A percentile compares a stretch with the other conserved stretches of the same genome.
These are phyloP conservation scores for Mohoua ochrocephala DNA, from an alignment of 2,113 vertebrate species.

Conservation along the genomic window DNA sequence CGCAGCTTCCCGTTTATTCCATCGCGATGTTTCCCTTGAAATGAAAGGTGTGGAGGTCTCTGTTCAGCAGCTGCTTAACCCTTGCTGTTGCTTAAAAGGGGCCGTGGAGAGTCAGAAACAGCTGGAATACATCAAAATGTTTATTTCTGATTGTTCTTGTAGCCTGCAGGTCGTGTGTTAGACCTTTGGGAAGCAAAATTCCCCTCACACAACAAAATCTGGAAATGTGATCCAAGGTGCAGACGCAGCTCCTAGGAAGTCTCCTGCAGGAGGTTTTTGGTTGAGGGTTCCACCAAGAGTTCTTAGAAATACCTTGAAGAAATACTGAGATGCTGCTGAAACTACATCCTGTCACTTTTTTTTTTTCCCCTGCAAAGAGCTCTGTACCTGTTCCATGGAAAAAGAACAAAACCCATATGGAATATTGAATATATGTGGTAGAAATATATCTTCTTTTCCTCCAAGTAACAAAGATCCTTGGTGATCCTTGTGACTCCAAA, in stretches of 20 bases:
- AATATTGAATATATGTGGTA: too few relatives aligned
- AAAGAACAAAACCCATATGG: fast-evolving
- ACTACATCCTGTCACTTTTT: background rate
- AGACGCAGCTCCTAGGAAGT: background rate
- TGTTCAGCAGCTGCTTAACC: background rate
- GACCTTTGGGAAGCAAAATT: background rate
- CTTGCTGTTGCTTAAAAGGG: background rate
- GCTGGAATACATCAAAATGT: background rate
- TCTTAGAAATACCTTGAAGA: background rate
- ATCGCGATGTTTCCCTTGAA: background rate
- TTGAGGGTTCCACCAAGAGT: background rate
- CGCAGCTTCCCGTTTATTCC: background rate
- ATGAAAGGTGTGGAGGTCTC: background rate
- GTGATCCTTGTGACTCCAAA: background rate
- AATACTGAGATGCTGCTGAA: background rate
- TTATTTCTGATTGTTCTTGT: background rate
- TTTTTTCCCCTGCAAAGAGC: background rate
- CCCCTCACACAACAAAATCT: background rate
- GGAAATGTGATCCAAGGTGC: background rate
- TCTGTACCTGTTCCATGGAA: background rate
- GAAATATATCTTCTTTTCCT: background rate
- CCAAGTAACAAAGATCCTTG: background rate
- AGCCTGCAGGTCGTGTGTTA: background rate
- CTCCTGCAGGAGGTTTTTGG: background rate
- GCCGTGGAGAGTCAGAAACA: background rate